Evolutionary conservation across 2,113 vertebrate species (phyloP).

Genomic region (Triplophysa siluroides): DNA sequence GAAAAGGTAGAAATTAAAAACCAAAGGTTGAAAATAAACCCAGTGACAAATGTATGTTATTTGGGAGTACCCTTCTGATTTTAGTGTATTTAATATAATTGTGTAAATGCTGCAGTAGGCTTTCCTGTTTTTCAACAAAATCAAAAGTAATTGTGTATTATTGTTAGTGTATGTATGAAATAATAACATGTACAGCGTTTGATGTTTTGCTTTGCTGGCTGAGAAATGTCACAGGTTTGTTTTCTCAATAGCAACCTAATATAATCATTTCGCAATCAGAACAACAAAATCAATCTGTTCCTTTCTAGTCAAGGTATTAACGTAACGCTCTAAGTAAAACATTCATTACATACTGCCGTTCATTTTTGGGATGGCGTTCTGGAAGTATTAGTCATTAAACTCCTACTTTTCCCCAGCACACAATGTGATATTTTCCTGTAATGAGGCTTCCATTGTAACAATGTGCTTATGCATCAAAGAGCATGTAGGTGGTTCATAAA

Average conservation of each 20-base stretch:
- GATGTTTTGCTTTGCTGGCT: not conserved
- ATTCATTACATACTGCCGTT: constrained; percentile 30
- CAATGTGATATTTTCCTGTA: constrained; percentile 48
- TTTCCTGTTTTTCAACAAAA: not conserved
- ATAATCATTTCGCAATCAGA: constrained; percentile 18
- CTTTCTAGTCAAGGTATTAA: constrained; percentile 15
- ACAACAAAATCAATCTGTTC: constrained; percentile 26
- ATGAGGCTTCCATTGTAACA: constrained; percentile 54
- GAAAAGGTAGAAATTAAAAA: too few species aligned
- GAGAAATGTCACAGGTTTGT: not conserved
- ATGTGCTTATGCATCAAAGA: constrained; percentile 57
- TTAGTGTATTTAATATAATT: not conserved
- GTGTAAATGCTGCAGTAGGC: not conserved
- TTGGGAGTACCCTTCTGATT: too few species aligned
- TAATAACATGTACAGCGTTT: not conserved
- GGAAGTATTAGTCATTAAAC: constrained; percentile 46
- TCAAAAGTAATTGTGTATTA: not conserved
- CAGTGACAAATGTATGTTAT: too few species aligned
- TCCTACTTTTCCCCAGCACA: constrained; percentile 39
- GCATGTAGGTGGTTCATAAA: constrained; percentile 54
- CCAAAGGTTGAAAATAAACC: too few species aligned
- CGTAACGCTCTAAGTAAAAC: constrained; percentile 31
- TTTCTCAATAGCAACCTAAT: not conserved
- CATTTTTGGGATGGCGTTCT: constrained; percentile 34
- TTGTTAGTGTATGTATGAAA: not conserved